Evolutionary conservation across 1,140 invertebrate genomes (phyloP).

Genomic region (Drosophila seguyi): DNA sequence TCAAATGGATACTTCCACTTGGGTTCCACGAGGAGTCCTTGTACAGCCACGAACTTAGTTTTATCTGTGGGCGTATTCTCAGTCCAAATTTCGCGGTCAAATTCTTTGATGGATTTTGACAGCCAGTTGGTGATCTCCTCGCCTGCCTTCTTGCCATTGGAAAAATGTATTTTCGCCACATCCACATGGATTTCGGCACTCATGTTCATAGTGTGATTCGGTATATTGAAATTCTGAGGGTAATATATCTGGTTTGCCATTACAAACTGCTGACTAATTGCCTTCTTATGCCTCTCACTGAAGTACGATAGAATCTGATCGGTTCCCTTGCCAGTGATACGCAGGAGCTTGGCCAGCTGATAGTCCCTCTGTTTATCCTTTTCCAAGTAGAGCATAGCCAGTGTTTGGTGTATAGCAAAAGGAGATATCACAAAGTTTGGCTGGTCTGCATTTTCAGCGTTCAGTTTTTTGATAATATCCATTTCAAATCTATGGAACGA

Average conservation of each 20-base stretch:
- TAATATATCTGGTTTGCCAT: constrained; percentile 17
- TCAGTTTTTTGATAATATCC: constrained; percentile 1
- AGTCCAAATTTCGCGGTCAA: background rate
- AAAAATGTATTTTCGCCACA: constrained; percentile 6
- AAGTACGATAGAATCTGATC: background rate
- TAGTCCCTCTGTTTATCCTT: constrained; percentile 6
- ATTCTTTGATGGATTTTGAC: background rate
- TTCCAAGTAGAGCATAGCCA: constrained; percentile 2
- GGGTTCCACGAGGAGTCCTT: background rate
- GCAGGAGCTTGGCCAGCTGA: constrained; percentile 8
- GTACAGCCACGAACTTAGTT: constrained; percentile 6
- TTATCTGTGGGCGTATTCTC: background rate
- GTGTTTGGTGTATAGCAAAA: background rate
- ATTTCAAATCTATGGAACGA: background rate
- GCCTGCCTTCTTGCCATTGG: background rate
- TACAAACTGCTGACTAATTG: background rate
- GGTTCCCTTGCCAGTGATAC: background rate
- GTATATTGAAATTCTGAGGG: background rate
- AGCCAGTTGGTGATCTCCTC: constrained; percentile 4
- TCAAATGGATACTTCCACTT: background rate
- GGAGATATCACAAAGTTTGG: constrained; percentile 10
- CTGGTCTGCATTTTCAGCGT: background rate
- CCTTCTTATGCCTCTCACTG: background rate
- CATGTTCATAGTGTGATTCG: background rate
- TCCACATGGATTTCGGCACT: background rate